Evolutionary conservation across 2,113 vertebrate genomes (phyloP).

Genomic region (Prochilodus magdalenae): DNA sequence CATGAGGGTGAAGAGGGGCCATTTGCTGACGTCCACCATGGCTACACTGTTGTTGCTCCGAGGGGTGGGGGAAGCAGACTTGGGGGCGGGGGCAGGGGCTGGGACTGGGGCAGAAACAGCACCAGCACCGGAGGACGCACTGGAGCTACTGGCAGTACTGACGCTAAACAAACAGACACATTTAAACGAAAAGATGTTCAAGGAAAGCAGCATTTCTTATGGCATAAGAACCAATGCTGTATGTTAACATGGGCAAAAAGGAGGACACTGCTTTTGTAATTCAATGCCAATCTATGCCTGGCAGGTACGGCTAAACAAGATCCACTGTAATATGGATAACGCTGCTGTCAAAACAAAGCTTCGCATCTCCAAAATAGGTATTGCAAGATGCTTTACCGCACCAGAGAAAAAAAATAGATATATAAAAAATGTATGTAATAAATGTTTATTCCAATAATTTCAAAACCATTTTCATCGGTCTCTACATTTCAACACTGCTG

Average conservation of each 20-base stretch:
- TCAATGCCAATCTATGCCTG: not conserved
- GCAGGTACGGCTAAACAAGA: not conserved
- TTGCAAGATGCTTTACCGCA: too few species aligned
- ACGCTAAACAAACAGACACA: slow-evolving; percentile 32
- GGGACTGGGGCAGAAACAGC: slow-evolving; percentile 34
- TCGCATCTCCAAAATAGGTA: too few species aligned
- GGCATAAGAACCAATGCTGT: not conserved
- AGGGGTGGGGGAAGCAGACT: not conserved
- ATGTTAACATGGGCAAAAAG: not conserved
- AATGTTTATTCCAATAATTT: too few species aligned
- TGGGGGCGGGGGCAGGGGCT: slow-evolving; percentile 40
- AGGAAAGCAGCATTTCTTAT: not conserved
- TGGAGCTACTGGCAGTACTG: slow-evolving; percentile 53
- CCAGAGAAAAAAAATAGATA: too few species aligned
- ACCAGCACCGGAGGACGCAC: slow-evolving; percentile 9
- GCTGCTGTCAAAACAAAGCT: too few species aligned
- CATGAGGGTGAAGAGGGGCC: slow-evolving; percentile 93
- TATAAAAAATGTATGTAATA: too few species aligned
- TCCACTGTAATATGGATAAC: too few species aligned
- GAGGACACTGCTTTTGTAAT: not conserved
- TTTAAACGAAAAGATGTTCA: not conserved
- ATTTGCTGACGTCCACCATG: slow-evolving; percentile 96
- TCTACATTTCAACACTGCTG: too few species aligned
- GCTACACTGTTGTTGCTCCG: slow-evolving; percentile 25
- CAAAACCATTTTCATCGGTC: too few species aligned